These are phyloP conservation scores for Drosophila anomelani DNA, from an alignment of 2,888 invertebrate species.

Conservation along the genomic window DNA sequence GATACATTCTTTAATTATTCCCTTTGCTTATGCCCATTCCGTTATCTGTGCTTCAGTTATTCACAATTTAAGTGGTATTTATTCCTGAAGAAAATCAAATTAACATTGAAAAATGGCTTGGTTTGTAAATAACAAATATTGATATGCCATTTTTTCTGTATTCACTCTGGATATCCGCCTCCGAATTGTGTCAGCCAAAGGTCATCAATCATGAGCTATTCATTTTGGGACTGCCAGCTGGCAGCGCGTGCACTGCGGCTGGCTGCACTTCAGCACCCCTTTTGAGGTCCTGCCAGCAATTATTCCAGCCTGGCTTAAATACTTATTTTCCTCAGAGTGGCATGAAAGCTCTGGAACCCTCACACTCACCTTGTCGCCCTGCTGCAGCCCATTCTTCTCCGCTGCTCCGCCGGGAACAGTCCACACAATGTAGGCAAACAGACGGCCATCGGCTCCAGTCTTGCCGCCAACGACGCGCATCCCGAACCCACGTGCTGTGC, in stretches of 20 bases:
- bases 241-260: conserved; percentile 26
- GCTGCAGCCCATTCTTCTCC: conserved; percentile 93
- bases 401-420: conserved; percentile 96
- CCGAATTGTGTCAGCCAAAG: not conserved
- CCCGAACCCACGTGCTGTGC: conserved; percentile 94
- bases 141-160: not conserved
- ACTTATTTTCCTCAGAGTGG: not conserved
- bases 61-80: not conserved
- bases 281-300: conserved; percentile 25
- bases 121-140: conserved; percentile 5
- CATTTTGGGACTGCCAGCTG: conserved; percentile 24
- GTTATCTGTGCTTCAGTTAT: not conserved
- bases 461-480: conserved; percentile 98
- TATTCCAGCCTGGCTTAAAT: conserved; percentile 6
- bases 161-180: not conserved
- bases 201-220: conserved; percentile 35
- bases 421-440: conserved; percentile 96
- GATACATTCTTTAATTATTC: too few species aligned
- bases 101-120: not conserved
- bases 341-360: not conserved
- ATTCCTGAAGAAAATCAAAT: not conserved
- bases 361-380: conserved; percentile 92
- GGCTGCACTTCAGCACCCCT: conserved; percentile 25
- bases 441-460: conserved; percentile 92
- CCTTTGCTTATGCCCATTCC: not conserved